Percentiles rank a stretch among this genome's conserved stretches.
These are phyloP conservation scores for Chymomyza amoena DNA, from an alignment of 2,888 invertebrate species.

Conservation along the genomic window DNA sequence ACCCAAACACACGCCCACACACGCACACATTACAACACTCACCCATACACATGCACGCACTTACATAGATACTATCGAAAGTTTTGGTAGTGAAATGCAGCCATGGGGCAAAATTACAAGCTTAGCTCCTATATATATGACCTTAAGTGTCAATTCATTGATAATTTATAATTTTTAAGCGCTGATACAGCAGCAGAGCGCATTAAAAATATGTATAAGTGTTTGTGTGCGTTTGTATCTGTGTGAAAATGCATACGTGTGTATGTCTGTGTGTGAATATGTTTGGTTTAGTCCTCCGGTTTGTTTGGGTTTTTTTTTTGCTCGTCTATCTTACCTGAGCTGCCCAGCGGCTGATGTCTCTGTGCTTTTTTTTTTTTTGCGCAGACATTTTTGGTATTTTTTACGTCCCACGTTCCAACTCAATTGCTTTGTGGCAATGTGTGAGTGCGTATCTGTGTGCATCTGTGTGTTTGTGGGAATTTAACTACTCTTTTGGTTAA, in stretches of 20 bases:
- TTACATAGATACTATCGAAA: constrained; percentile 7
- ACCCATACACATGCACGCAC: constrained; percentile 1
- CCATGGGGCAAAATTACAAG: constrained; percentile 57
- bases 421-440: neutral
- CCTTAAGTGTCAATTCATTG: constrained; percentile 70
- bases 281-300: neutral
- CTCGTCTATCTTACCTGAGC: neutral
- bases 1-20: constrained; percentile 2
- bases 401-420: neutral
- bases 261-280: constrained; percentile 1
- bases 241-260: neutral
- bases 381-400: neutral
- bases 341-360: neutral
- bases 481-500: neutral
- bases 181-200: neutral
- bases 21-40: neutral
- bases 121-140: constrained; percentile 55
- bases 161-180: constrained; percentile 67
- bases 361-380: neutral
- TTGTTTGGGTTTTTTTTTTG: neutral
- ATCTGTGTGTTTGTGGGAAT: neutral
- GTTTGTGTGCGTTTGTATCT: neutral
- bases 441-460: neutral
- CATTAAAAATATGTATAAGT: neutral
- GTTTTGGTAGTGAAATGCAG: neutral